Base-by-base conservation (phyloP, 2,888 invertebrate species). In the Psococerastis gibbosa region DNA sequence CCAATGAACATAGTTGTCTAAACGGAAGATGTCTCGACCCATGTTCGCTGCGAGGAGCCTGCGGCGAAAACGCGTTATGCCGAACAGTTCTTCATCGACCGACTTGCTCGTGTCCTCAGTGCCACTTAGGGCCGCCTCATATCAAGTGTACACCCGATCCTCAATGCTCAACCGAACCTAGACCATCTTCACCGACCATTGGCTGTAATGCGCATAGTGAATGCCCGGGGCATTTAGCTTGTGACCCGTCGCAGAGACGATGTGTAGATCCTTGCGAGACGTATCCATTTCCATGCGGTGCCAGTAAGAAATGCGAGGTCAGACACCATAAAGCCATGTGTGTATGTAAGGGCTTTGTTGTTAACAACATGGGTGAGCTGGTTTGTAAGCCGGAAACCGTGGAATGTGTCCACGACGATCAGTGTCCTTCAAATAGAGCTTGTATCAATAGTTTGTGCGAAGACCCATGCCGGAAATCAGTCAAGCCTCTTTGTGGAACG, bases 1-100 rank as follows among this genome's bases (percentile, higher is more conserved):
- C 84, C 54, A 78, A 78, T 67, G 85, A 88, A 68, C 82, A 84
- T 70, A 81, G 85, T 62, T 91, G 89, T 70, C 74, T 85, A 66
- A 81, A 82, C 68, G 75, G 79, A 65, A 80, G 82, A 67, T 91
- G 89, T 66, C 73, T 81, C 65, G 85, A 89, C 66, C 89, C 88
- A 52, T 91, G 89, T 68, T 76, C 76, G 58, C 71, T 87, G 58
- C 77, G 84, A 55, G 87, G 81, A 56, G 82, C 79, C 52, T 91
- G 91, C 62, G 89, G 89, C 52, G 72, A 77, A 56, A 88, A 88
- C 64, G 88, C 91, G 49, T 70, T 87, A 49, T 91, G 91, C 63
- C 78, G 77, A 56, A 79, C 84, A 47, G 73, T 84, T 50, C 67
- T 80, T 59, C 89, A 89, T 65, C 75, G 78, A 56, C 81, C 87